Conservation (phyloP, 2,113 vertebrate genomes). For the Planiliza haematocheilus region DNA sequence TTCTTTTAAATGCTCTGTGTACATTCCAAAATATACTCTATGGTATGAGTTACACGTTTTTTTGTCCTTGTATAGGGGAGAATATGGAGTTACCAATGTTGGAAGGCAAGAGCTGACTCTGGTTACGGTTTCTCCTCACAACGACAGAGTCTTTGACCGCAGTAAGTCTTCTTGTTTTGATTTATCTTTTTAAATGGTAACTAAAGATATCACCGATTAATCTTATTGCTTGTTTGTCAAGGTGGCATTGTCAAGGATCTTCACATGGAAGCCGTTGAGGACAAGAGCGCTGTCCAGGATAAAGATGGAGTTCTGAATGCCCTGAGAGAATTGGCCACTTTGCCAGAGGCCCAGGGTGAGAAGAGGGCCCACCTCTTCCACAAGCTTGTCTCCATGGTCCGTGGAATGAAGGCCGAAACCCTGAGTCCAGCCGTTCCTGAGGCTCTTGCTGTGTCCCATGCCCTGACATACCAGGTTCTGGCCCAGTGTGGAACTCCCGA, state of each 20-base stretch:
- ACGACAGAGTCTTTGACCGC: slow-evolving; percentile 86
- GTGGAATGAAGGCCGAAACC: slow-evolving; percentile 83
- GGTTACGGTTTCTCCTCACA: slow-evolving; percentile 84
- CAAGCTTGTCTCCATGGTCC: slow-evolving; percentile 87
- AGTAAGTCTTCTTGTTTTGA: slow-evolving; percentile 77
- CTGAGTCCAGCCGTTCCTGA: slow-evolving; percentile 74
- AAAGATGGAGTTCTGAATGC: slow-evolving; percentile 82
- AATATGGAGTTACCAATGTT: slow-evolving; percentile 86
- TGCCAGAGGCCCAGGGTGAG: slow-evolving; percentile 83
- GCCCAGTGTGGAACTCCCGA: slow-evolving; percentile 92
- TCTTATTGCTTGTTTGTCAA: slow-evolving; percentile 55
- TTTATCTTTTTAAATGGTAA: neutral
- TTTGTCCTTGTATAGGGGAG: slow-evolving; percentile 76
- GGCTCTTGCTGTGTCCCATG: slow-evolving; percentile 76
- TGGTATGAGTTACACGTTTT: too few species aligned
- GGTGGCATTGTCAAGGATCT: slow-evolving; percentile 82
- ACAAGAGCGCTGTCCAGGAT: slow-evolving; percentile 79
- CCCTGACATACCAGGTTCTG: slow-evolving; percentile 90
- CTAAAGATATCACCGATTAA: neutral
- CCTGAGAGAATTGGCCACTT: slow-evolving; percentile 85
- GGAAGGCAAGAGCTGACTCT: slow-evolving; percentile 90
- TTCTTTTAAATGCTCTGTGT: too few species aligned
- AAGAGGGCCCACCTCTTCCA: slow-evolving; percentile 89
- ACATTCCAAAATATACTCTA: too few species aligned
- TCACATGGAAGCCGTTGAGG: slow-evolving; percentile 84